These are phyloP conservation scores for Acipenser oxyrinchus DNA, from an alignment of 2,797 vertebrate genomes.

Conservation along the genomic window DNA sequence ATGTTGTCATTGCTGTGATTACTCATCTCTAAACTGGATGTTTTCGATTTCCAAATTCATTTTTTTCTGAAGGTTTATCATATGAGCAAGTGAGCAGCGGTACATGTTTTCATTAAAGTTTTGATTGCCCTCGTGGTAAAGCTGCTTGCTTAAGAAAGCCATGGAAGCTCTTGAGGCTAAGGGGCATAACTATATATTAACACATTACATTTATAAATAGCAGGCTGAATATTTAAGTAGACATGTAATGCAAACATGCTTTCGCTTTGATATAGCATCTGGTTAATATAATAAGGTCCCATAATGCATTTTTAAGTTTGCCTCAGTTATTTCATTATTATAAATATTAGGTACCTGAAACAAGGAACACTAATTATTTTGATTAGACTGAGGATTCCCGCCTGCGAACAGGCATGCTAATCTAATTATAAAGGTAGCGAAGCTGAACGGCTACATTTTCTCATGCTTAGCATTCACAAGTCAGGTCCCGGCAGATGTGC, in stretches of 20 bases:
- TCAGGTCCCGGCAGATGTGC: constrained; percentile 97
- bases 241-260: constrained; percentile 57
- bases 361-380: constrained; percentile 84
- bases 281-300: constrained; percentile 79
- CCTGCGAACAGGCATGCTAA: constrained; percentile 89
- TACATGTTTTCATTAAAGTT: constrained; percentile 47
- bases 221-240: constrained; percentile 61
- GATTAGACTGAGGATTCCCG: constrained; percentile 81
- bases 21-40: constrained; percentile 45
- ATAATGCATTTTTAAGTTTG: constrained; percentile 96
- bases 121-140: constrained; percentile 46
- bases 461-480: constrained; percentile 95
- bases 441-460: constrained; percentile 92
- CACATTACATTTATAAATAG: constrained; percentile 48
- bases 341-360: constrained; percentile 91
- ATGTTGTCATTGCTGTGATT: constrained; percentile 44
- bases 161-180: constrained; percentile 15
- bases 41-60: constrained; percentile 60
- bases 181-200: constrained; percentile 37
- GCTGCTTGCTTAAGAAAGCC: constrained; percentile 31
- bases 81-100: constrained; percentile 34
- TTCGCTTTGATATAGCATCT: constrained; percentile 66
- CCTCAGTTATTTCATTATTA: constrained; percentile 89
- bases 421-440: constrained; percentile 97
- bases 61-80: constrained; percentile 52